phyloP scores from a whole-genome alignment of 2,888 invertebrate genomes.

The Spodoptera exigua region DNA sequence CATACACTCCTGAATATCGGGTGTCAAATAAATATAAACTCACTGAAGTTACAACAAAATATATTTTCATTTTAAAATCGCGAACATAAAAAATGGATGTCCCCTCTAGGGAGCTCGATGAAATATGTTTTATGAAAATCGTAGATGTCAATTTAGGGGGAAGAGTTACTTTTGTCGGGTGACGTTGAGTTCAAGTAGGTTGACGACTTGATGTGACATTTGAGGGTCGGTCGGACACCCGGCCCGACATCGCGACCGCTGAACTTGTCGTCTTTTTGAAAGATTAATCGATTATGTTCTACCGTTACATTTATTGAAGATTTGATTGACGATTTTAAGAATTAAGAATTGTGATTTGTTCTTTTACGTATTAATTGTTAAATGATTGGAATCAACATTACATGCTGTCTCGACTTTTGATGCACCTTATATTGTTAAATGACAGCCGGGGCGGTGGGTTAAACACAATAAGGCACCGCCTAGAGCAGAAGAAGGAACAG shows the following conservation, averaged over 20 bases:
- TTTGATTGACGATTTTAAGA: conserved; percentile 1
- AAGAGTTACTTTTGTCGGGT: conserved; percentile 16
- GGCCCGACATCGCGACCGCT: conserved; percentile 7
- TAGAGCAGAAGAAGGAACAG: too few relatives aligned
- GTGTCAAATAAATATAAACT: conserved; percentile 51
- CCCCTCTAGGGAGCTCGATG: conserved; percentile 56
- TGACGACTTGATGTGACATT: not conserved
- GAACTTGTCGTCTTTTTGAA: conserved; percentile 25
- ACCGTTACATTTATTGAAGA: not conserved
- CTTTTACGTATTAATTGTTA: not conserved
- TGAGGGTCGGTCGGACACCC: conserved; percentile 9
- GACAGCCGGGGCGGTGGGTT: too few relatives aligned
- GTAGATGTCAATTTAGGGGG: conserved; percentile 11
- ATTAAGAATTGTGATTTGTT: conserved; percentile 4
- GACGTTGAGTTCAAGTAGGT: conserved; percentile 34
- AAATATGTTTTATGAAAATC: conserved; percentile 41
- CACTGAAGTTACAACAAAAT: conserved; percentile 36
- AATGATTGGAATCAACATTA: not conserved
- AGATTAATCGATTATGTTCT: conserved; percentile 29
- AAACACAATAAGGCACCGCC: too few relatives aligned
- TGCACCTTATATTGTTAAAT: too few relatives aligned
- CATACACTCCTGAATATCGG: conserved; percentile 45
- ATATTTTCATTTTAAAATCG: conserved; percentile 43
- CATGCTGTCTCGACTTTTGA: too few relatives aligned
- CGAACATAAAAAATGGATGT: conserved; percentile 32